phyloP scores from a whole-genome alignment of 2,797 vertebrate species.

The Meriones psammophilus region DNA sequence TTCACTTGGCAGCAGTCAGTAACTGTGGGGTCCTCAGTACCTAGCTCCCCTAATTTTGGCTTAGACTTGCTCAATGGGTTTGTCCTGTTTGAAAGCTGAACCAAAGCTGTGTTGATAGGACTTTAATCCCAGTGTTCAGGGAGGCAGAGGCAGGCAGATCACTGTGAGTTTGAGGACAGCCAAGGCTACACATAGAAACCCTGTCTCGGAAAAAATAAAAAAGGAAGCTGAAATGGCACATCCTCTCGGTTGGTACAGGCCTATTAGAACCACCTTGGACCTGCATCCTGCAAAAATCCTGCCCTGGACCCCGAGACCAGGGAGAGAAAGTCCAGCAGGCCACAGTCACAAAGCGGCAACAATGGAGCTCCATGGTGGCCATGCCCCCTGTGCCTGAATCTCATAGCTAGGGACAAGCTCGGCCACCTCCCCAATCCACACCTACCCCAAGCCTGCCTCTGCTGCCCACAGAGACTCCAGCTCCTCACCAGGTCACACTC shows the following conservation, averaged over 20 bases:
- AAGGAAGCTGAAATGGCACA: not conserved
- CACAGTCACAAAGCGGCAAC: not conserved
- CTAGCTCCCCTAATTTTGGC: not conserved
- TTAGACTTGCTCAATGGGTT: not conserved
- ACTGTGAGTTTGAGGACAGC: too few relatives aligned
- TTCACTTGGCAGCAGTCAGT: not conserved
- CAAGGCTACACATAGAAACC: too few relatives aligned
- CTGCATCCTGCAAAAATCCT: not conserved
- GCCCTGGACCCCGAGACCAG: not conserved
- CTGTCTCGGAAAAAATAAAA: too few relatives aligned
- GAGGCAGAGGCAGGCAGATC: too few relatives aligned
- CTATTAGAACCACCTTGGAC: not conserved
- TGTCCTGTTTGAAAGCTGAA: not conserved
- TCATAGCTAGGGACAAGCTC: not conserved
- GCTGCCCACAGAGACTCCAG: not conserved
- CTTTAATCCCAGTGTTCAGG: too few relatives aligned
- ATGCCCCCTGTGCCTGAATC: not conserved
- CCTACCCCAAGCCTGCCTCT: not conserved
- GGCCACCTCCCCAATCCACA: not conserved
- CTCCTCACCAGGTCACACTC: not conserved
- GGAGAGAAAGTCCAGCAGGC: not conserved
- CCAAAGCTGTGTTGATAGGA: too few relatives aligned
- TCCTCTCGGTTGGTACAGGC: not conserved
- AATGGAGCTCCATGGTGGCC: not conserved
- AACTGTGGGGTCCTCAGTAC: not conserved